A percentile compares a stretch with the other conserved stretches of the same genome.
These are phyloP conservation scores for Geotria australis DNA, from an alignment of 2,797 vertebrate genomes.

Conservation along the genomic window DNA sequence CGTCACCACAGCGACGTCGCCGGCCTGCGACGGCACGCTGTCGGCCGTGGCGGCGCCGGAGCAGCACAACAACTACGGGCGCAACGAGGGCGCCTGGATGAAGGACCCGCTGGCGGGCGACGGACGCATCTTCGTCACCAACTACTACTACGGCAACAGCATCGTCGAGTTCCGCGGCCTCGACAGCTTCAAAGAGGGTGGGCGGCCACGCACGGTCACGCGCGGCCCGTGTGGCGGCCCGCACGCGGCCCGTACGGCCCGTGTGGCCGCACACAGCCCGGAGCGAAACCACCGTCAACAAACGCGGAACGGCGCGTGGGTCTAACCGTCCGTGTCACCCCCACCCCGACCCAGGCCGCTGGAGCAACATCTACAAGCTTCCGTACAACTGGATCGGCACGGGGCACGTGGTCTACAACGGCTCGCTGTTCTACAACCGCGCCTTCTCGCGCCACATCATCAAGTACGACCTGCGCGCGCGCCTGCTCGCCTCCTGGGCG, in stretches of 20 bases:
- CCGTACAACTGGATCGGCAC: slow-evolving; percentile 93
- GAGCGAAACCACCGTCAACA: too few relatives aligned
- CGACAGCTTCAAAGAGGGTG: slow-evolving; percentile 73
- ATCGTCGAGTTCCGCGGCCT: slow-evolving; percentile 71
- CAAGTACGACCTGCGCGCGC: slow-evolving; percentile 52
- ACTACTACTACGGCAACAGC: slow-evolving; percentile 73
- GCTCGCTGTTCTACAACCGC: slow-evolving; percentile 80
- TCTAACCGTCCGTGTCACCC: background rate
- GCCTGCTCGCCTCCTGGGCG: slow-evolving; percentile 61
- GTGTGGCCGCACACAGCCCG: too few relatives aligned
- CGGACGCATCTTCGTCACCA: slow-evolving; percentile 61
- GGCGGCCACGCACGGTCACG: too few relatives aligned
- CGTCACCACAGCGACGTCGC: background rate
- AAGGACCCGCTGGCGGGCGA: slow-evolving; percentile 59
- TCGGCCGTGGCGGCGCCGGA: slow-evolving; percentile 61
- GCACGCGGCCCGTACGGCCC: background rate
- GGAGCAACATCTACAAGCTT: slow-evolving; percentile 83
- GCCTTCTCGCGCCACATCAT: slow-evolving; percentile 94
- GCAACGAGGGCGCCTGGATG: slow-evolving; percentile 87
- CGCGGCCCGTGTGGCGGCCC: too few relatives aligned
- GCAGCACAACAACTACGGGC: slow-evolving; percentile 64
- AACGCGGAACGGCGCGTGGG: too few relatives aligned
- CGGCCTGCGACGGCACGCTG: slow-evolving; percentile 64
- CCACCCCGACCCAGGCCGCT: slow-evolving; percentile 27
- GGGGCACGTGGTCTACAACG: slow-evolving; percentile 54